Evolutionary conservation across 2,113 vertebrate species (phyloP).

Genomic region (Gallinago media): DNA sequence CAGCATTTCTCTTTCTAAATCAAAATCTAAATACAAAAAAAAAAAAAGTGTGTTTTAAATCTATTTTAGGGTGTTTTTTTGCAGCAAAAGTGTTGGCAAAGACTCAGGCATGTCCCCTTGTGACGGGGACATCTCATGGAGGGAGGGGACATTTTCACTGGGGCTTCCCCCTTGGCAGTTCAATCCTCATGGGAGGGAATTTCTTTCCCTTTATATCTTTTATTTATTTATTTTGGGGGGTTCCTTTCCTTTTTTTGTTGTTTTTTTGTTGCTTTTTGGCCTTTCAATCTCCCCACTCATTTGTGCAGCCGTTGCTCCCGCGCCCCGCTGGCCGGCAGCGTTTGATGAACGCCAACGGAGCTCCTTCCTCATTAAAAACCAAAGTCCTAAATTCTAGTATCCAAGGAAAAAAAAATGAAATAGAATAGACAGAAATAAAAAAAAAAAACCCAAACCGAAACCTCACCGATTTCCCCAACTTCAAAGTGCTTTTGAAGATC

Average conservation of each 20-base stretch:
- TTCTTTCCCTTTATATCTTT: not conserved
- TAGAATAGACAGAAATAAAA: not conserved
- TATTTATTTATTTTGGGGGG: not conserved
- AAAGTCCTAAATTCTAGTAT: not conserved
- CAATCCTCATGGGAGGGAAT: not conserved
- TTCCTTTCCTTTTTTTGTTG: not conserved
- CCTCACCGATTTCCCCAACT: not conserved
- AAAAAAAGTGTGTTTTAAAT: not conserved
- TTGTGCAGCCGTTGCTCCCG: not conserved
- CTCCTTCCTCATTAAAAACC: not conserved
- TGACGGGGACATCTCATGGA: accelerated
- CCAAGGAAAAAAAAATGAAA: not conserved
- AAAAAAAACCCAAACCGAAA: not conserved
- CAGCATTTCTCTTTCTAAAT: not conserved
- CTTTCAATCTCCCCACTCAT: not conserved
- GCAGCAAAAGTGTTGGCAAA: not conserved
- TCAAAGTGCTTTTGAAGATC: constrained; percentile 28
- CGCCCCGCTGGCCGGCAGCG: accelerated
- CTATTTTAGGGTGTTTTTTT: not conserved
- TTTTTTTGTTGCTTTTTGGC: not conserved
- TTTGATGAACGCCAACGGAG: not conserved
- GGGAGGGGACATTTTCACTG: not conserved
- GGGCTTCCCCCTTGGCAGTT: not conserved
- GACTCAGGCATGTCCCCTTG: not conserved
- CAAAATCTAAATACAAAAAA: not conserved